phyloP scores from a whole-genome alignment of 2,888 invertebrate genomes.

The Dastarcus helophoroides region DNA sequence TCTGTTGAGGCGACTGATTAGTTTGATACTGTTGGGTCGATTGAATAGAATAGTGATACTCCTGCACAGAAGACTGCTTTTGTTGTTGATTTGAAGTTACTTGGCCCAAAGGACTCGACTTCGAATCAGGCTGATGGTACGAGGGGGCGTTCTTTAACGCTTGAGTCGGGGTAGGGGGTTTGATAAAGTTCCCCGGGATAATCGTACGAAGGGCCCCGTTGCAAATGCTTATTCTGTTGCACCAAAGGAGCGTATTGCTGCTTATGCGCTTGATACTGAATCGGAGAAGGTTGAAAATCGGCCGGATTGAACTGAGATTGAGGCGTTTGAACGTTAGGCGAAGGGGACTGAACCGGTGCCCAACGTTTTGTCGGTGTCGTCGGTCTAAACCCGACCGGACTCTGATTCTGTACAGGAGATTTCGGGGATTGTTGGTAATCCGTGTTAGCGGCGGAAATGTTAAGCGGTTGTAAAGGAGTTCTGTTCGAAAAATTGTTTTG shows the following conservation, averaged over 20 bases:
- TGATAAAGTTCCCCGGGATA: background rate
- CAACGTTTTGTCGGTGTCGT: conserved; percentile 34
- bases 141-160: too few species aligned
- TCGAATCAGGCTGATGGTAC: too few species aligned
- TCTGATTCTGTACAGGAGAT: conserved; percentile 30
- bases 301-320: conserved; percentile 18
- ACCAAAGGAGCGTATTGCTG: too few species aligned
- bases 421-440: conserved; percentile 32
- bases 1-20: too few species aligned
- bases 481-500: conserved; percentile 16
- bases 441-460: conserved; percentile 21
- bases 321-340: conserved; percentile 18
- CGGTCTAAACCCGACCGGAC: conserved; percentile 25
- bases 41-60: too few species aligned
- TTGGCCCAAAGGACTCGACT: too few species aligned
- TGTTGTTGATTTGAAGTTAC: too few species aligned
- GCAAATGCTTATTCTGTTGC: too few species aligned
- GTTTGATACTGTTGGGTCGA: conserved; percentile 14
- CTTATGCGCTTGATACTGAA: conserved; percentile 14
- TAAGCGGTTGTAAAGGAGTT: conserved; percentile 22
- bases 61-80: too few species aligned
- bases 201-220: background rate
- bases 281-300: conserved; percentile 13
- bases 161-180: conserved; percentile 9
- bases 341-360: conserved; percentile 40